phyloP scores from a whole-genome alignment of 1,140 invertebrate species.

The Caenorhabditis tropicalis region DNA sequence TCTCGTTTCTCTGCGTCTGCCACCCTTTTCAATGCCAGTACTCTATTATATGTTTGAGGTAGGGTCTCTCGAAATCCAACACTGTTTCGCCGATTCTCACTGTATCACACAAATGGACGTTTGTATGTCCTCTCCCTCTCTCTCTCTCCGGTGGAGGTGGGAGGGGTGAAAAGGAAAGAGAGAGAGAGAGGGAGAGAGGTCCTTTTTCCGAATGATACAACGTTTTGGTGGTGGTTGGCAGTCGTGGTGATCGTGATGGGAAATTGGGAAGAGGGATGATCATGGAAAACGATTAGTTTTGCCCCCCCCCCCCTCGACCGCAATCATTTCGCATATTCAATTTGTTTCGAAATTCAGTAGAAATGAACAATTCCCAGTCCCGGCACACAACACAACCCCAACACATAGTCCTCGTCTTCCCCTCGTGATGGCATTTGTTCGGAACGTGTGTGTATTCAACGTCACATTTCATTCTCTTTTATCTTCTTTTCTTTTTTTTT shows the following conservation, averaged over 20 bases:
- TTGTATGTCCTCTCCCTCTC: slow-evolving; percentile 40
- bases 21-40: slow-evolving; percentile 5
- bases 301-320: too few relatives aligned
- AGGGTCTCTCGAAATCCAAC: background rate
- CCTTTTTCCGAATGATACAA: slow-evolving; percentile 40
- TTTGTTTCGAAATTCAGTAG: background rate
- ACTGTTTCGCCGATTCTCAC: slow-evolving; percentile 25
- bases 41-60: slow-evolving; percentile 38
- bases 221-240: slow-evolving; percentile 3
- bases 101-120: slow-evolving; percentile 43
- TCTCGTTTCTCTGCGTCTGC: slow-evolving; percentile 1
- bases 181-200: background rate
- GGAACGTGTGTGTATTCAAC: slow-evolving; percentile 38
- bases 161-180: background rate
- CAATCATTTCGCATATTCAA: slow-evolving; percentile 16
- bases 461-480: slow-evolving; percentile 30
- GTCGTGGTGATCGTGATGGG: background rate
- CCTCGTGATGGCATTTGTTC: slow-evolving; percentile 21
- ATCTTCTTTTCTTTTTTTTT: background rate
- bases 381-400: background rate
- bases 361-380: background rate
- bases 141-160: slow-evolving; percentile 39
- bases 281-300: background rate
- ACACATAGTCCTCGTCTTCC: too few relatives aligned
- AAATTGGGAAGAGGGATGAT: background rate